Conservation (phyloP, 1,140 invertebrate genomes). For the Lepidurus couesii region DNA sequence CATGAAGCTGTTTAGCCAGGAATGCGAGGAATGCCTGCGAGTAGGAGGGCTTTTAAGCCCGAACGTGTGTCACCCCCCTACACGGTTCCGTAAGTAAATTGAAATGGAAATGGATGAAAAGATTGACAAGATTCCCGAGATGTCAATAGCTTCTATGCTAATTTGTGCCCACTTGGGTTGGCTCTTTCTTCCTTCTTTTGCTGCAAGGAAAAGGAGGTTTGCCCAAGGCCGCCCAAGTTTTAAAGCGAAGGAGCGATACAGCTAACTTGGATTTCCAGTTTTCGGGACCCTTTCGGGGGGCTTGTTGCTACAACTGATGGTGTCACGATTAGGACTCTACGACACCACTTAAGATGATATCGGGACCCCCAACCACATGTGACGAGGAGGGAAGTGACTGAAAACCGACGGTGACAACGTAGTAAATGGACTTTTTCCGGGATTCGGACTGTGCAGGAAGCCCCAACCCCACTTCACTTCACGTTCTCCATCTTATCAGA, state of each 20-base stretch:
- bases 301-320: not conserved
- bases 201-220: not conserved
- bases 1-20: not conserved
- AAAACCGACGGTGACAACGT: constrained; percentile 7
- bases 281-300: not conserved
- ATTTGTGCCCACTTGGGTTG: not conserved
- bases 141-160: constrained; percentile 22
- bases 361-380: constrained; percentile 2
- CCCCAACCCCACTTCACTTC: not conserved
- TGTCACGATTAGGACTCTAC: constrained; percentile 14
- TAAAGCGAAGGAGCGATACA: not conserved
- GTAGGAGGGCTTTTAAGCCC: not conserved
- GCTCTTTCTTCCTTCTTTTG: not conserved
- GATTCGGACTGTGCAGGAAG: not conserved
- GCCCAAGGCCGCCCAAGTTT: not conserved
- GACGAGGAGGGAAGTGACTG: not conserved
- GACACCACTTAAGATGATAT: constrained; percentile 22
- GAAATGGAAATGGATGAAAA: constrained; percentile 19
- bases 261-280: not conserved
- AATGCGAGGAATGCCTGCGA: not conserved
- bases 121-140: constrained; percentile 5
- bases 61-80: not conserved
- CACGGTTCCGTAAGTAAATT: not conserved
- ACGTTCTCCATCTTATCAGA: not conserved
- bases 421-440: not conserved